Conservation (phyloP, 1,140 invertebrate genomes). For the Diplogasteroides magnus region DNA sequence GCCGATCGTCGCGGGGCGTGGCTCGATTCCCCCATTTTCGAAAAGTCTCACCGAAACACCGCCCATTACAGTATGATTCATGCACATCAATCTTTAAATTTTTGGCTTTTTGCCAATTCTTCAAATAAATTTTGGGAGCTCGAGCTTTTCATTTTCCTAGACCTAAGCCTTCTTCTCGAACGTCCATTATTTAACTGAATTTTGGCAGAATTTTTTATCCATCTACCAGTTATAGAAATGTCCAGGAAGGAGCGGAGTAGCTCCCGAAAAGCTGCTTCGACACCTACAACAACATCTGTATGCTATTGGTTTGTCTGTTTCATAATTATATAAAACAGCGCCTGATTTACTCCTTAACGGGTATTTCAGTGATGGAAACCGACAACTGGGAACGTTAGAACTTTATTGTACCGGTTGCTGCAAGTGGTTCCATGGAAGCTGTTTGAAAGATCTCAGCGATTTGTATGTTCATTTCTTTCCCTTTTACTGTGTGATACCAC, state of each 20-base stretch:
- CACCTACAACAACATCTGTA: background rate
- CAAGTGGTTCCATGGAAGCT: conserved; percentile 47
- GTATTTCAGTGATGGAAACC: conserved; percentile 42
- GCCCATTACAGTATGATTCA: too few species aligned
- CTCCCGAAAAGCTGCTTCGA: conserved; percentile 10
- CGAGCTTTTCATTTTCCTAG: too few species aligned
- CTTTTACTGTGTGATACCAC: background rate
- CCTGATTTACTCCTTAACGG: background rate
- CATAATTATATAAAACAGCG: background rate
- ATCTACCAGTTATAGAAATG: too few species aligned
- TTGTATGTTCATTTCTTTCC: conserved; percentile 37
- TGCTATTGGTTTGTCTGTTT: conserved; percentile 8
- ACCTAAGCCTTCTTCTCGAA: too few species aligned
- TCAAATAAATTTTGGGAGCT: too few species aligned
- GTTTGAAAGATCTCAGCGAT: conserved; percentile 45
- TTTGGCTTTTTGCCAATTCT: too few species aligned
- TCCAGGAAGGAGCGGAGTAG: conserved; percentile 3
- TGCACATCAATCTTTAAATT: too few species aligned
- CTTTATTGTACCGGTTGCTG: conserved; percentile 41
- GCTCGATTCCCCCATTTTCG: too few species aligned
- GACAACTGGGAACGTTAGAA: conserved; percentile 42
- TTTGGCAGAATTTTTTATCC: too few species aligned
- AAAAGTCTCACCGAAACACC: too few species aligned
- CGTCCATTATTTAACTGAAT: too few species aligned
- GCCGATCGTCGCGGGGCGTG: too few species aligned